Conservation (phyloP, 2,113 vertebrate species). For the Diglossa brunneiventris region DNA sequence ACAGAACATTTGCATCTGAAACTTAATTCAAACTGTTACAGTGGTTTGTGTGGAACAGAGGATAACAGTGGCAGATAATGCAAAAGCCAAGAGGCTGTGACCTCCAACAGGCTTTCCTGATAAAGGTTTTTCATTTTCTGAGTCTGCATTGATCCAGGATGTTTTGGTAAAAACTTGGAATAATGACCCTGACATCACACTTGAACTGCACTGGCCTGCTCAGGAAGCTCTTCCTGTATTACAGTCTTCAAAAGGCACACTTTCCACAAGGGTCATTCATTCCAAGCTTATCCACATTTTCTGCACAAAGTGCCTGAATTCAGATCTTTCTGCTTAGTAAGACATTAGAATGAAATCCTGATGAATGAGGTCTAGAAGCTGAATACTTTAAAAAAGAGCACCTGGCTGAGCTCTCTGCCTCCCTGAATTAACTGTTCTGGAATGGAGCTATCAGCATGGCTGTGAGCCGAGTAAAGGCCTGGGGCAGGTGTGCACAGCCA, state of each 20-base stretch:
- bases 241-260: neutral
- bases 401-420: neutral
- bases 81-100: neutral
- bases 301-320: neutral
- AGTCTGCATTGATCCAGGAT: slow-evolving; percentile 18
- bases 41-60: neutral
- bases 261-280: neutral
- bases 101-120: neutral
- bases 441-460: accelerated
- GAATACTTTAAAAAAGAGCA: neutral
- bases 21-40: neutral
- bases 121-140: neutral
- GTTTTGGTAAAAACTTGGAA: slow-evolving; percentile 32
- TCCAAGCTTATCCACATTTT: neutral
- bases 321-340: neutral
- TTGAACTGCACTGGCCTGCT: neutral
- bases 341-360: neutral
- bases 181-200: slow-evolving; percentile 1
- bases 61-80: neutral
- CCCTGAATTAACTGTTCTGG: too few relatives aligned
- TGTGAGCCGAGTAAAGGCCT: neutral
- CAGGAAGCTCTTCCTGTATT: slow-evolving; percentile 33
- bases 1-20: neutral
- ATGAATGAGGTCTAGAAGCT: neutral
- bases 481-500: neutral